Evolutionary conservation across 2,888 invertebrate species (phyloP).

Genomic region (Stenotaenia linearis): DNA sequence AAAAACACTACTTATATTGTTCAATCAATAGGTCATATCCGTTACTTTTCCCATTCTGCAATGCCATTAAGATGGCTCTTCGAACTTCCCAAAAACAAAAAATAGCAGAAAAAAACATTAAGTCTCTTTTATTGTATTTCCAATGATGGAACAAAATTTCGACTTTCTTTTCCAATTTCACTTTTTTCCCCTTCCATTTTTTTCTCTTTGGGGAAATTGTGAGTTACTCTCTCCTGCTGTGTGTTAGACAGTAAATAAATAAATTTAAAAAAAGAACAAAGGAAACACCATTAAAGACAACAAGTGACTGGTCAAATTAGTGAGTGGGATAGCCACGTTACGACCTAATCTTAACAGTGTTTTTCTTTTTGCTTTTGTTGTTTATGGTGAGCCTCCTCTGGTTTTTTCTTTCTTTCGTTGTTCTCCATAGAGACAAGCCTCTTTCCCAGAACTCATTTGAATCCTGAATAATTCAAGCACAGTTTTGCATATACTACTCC

Average conservation of each 20-base stretch:
- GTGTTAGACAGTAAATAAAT: conserved; percentile 9
- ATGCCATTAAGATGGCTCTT: not conserved
- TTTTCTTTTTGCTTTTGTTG: not conserved
- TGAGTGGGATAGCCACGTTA: not conserved
- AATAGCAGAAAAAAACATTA: not conserved
- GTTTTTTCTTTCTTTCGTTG: not conserved
- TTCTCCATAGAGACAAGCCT: not conserved
- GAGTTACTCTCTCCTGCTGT: not conserved
- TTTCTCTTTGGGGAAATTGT: not conserved
- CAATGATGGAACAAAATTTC: conserved; percentile 15
- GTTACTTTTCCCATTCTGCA: not conserved
- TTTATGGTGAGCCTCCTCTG: not conserved
- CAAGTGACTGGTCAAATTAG: conserved; percentile 14
- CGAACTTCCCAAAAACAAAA: not conserved
- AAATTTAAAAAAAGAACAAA: not conserved
- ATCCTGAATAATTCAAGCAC: not conserved
- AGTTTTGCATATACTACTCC: not conserved
- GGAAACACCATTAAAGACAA: conserved; percentile 2
- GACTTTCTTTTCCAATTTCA: conserved; percentile 11
- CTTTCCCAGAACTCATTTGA: not conserved
- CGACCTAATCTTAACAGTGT: not conserved
- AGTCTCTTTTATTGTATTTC: conserved; percentile 15
- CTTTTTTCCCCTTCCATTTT: not conserved
- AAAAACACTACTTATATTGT: not conserved
- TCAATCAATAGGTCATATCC: conserved; percentile 7